Evolutionary conservation across 2,113 vertebrate genomes (phyloP).

Genomic region (Piprites chloris): DNA sequence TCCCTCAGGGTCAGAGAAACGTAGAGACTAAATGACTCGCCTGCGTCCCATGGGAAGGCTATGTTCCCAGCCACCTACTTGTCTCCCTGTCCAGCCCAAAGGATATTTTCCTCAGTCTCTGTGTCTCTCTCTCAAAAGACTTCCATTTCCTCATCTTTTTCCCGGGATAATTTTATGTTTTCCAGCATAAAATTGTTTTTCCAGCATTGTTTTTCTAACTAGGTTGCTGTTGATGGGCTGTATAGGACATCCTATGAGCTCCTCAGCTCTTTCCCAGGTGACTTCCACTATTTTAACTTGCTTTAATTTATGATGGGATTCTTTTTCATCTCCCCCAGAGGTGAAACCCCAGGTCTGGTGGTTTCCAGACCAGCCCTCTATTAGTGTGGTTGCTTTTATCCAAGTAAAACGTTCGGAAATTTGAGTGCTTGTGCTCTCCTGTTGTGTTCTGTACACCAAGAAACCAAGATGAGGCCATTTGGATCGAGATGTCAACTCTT

Average conservation of each 20-base stretch:
- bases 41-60: not conserved
- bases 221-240: not conserved
- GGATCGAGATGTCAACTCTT: accelerated
- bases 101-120: not conserved
- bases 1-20: not conserved
- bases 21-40: not conserved
- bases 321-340: not conserved
- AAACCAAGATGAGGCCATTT: not conserved
- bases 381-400: not conserved
- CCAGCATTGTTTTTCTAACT: not conserved
- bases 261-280: not conserved
- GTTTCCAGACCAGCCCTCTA: not conserved
- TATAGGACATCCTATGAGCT: not conserved
- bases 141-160: not conserved
- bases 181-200: too few relatives aligned
- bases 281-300: not conserved
- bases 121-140: not conserved
- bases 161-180: not conserved
- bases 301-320: not conserved
- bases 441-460: not conserved
- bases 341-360: too few relatives aligned
- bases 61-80: not conserved
- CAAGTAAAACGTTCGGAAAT: not conserved
- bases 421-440: not conserved
- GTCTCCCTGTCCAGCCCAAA: not conserved